Evolutionary conservation across 1,140 invertebrate genomes (phyloP).

Genomic region (Anadara kagoshimensis): DNA sequence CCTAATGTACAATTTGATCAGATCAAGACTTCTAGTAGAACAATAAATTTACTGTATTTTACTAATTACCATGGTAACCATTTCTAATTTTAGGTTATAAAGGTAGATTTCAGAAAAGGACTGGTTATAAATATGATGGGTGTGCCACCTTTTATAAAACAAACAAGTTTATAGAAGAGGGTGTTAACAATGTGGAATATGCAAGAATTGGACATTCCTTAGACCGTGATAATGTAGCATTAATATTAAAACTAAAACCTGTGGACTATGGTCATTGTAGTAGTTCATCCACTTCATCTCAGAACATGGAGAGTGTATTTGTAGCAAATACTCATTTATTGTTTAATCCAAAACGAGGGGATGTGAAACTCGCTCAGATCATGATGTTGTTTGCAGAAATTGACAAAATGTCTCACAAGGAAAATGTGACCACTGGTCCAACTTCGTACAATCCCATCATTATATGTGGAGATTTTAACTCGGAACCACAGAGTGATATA

Average conservation of each 20-base stretch:
- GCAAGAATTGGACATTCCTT: constrained; percentile 76
- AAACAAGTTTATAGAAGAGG: constrained; percentile 78
- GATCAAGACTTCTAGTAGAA: too few relatives aligned
- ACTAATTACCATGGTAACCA: too few relatives aligned
- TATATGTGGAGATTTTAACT: constrained; percentile 93
- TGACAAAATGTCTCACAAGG: constrained; percentile 73
- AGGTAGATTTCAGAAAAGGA: constrained; percentile 84
- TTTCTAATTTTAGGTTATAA: constrained; percentile 76
- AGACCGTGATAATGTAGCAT: constrained; percentile 90
- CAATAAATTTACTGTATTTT: too few relatives aligned
- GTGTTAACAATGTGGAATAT: constrained; percentile 79
- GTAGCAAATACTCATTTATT: constrained; percentile 96
- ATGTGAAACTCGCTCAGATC: constrained; percentile 90
- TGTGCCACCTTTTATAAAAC: constrained; percentile 88
- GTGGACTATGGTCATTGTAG: not conserved
- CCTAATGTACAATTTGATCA: too few relatives aligned
- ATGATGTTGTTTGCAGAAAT: constrained; percentile 87
- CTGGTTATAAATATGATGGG: constrained; percentile 83
- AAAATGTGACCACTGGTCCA: not conserved
- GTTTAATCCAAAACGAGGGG: constrained; percentile 90
- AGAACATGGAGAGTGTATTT: constrained; percentile 74
- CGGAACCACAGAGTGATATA: constrained; percentile 81
- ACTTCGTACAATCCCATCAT: constrained; percentile 83
- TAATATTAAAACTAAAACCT: constrained; percentile 83
- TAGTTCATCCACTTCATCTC: not conserved